These are phyloP conservation scores for Thaumatotibia leucotreta DNA, from an alignment of 1,140 invertebrate genomes.

Conservation along the genomic window DNA sequence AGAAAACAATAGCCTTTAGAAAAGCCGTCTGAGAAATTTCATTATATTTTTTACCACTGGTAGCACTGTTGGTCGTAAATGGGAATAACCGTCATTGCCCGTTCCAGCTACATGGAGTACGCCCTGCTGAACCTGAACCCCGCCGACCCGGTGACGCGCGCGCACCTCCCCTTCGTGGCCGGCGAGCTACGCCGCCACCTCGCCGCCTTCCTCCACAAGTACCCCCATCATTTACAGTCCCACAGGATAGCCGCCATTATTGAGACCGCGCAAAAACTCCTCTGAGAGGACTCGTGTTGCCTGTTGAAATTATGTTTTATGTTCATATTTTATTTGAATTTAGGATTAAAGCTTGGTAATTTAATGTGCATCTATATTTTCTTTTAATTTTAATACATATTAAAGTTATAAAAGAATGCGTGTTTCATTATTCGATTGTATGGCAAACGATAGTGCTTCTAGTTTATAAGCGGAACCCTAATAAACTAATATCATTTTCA, in stretches of 20 bases:
- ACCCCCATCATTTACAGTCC: slow-evolving; percentile 83
- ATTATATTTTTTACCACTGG: too few species aligned
- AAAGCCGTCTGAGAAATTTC: too few species aligned
- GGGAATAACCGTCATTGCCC: too few species aligned
- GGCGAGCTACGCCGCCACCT: slow-evolving; percentile 85
- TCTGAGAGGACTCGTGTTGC: not conserved
- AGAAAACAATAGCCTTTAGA: too few species aligned
- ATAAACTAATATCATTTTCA: not conserved
- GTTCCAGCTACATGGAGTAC: slow-evolving; percentile 89
- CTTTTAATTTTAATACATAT: slow-evolving; percentile 6
- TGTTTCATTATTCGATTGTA: not conserved
- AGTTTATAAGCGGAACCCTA: not conserved
- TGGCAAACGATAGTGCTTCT: too few species aligned
- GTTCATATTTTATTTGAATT: not conserved
- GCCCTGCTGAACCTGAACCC: slow-evolving; percentile 88
- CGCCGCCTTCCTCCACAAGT: slow-evolving; percentile 80
- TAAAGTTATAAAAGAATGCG: slow-evolving; percentile 3
- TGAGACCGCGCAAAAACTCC: slow-evolving; percentile 82
- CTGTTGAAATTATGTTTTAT: not conserved
- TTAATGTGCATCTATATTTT: not conserved
- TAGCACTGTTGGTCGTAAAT: too few species aligned
- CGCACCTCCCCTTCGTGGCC: slow-evolving; percentile 88
- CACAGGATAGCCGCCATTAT: slow-evolving; percentile 85
- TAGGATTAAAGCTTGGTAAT: not conserved
- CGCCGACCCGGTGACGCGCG: slow-evolving; percentile 83